Percentiles rank a stretch among this genome's conserved stretches.
phyloP scores from a whole-genome alignment of 2,113 vertebrate species.

The Eulemur rufifrons region DNA sequence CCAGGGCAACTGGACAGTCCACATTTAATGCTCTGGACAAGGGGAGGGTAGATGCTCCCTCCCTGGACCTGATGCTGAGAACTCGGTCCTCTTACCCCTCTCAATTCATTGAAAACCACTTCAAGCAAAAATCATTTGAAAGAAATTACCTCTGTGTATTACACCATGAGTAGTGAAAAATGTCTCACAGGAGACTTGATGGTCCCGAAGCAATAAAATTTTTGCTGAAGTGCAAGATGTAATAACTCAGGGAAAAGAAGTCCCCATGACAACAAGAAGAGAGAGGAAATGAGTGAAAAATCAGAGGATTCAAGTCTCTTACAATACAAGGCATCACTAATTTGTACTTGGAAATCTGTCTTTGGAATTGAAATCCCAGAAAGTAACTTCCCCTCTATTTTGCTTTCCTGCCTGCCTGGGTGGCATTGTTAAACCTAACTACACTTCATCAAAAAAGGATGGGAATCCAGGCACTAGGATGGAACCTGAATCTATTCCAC shows the following conservation, averaged over 20 bases:
- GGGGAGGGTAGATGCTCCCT: not conserved
- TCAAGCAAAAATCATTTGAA: slow-evolving; percentile 85
- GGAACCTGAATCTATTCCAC: fast-evolving
- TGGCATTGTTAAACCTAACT: not conserved
- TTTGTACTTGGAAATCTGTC: slow-evolving; percentile 69
- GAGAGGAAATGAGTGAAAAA: slow-evolving; percentile 71
- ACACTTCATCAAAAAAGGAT: not conserved
- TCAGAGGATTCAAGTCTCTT: slow-evolving; percentile 64
- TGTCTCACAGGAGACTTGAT: slow-evolving; percentile 77
- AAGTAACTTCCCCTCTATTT: slow-evolving; percentile 24
- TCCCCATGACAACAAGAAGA: slow-evolving; percentile 80
- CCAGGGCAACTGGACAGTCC: slow-evolving; percentile 19
- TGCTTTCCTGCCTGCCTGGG: not conserved
- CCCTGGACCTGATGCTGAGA: not conserved
- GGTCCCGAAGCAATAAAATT: slow-evolving; percentile 85
- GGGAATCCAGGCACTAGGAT: not conserved
- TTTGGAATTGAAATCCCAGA: slow-evolving; percentile 56
- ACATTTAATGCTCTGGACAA: slow-evolving; percentile 55
- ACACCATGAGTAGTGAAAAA: slow-evolving; percentile 67
- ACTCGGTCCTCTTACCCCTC: slow-evolving; percentile 46
- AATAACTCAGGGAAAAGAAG: slow-evolving; percentile 82
- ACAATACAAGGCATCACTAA: slow-evolving; percentile 59
- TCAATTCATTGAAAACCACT: slow-evolving; percentile 81
- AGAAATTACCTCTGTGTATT: slow-evolving; percentile 82
- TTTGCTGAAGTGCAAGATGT: slow-evolving; percentile 81